These are phyloP conservation scores for Phocoena sinus DNA, from an alignment of 2,113 vertebrate species.

Conservation along the genomic window DNA sequence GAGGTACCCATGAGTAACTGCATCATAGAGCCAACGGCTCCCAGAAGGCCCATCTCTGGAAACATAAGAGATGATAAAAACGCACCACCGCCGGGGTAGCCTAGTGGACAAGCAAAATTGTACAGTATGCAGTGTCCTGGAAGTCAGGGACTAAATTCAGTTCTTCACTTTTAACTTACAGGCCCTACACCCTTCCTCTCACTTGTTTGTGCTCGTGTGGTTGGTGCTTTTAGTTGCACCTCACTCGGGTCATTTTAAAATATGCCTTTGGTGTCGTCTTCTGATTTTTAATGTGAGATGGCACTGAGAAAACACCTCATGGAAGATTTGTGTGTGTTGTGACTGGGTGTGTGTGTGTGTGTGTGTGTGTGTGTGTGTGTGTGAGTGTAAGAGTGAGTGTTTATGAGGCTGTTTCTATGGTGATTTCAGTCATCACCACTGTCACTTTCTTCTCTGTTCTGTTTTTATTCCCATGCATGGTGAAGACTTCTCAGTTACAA, in stretches of 20 bases:
- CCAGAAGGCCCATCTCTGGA: neutral
- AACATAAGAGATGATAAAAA: neutral
- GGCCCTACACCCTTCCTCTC: neutral
- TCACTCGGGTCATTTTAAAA: neutral
- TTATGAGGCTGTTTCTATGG: neutral
- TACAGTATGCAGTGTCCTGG: neutral
- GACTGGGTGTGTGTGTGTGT: neutral
- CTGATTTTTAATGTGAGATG: neutral
- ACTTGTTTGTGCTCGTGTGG: neutral
- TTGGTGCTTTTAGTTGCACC: neutral
- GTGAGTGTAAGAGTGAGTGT: neutral
- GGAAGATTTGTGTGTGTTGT: neutral
- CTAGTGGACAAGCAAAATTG: neutral
- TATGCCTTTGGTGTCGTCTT: neutral
- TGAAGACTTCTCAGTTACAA: neutral
- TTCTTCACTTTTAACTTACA: neutral
- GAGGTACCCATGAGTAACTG: neutral
- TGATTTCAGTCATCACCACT: neutral
- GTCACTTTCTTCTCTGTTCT: neutral
- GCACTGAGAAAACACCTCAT: neutral
- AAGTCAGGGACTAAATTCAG: neutral
- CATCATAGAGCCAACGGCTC: neutral
- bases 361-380: neutral
- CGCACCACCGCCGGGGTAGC: accelerated
- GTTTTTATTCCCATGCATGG: neutral